A percentile compares a stretch with the other conserved stretches of the same genome.
Conservation (phyloP, 2,888 invertebrate species). For the Xiphydria camelus region DNA sequence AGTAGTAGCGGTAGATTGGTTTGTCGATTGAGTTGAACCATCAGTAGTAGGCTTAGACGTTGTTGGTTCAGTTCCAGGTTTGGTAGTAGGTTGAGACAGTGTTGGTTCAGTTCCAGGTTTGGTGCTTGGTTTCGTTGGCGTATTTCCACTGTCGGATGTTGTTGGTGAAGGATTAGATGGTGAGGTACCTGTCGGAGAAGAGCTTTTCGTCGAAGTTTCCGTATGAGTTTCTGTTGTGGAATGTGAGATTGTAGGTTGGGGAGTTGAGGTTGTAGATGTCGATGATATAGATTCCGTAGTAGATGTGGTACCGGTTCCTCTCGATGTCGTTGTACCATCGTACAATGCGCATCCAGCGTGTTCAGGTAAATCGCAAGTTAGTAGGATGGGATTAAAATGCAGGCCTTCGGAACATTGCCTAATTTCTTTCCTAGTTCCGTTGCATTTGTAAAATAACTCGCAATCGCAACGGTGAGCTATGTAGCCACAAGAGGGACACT, state of each 20-base stretch:
- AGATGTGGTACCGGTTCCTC: background rate
- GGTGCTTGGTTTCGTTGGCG: background rate
- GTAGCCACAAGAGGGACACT: constrained; percentile 11
- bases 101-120: background rate
- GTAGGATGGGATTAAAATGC: constrained; percentile 18
- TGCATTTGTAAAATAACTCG: constrained; percentile 28
- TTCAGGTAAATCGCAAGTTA: constrained; percentile 24
- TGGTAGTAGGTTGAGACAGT: background rate
- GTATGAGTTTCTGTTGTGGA: too few relatives aligned
- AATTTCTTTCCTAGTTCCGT: constrained; percentile 10
- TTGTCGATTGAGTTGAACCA: background rate
- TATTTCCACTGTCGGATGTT: background rate
- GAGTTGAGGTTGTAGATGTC: too few relatives aligned
- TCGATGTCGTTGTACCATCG: background rate
- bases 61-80: background rate
- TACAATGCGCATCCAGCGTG: constrained; percentile 21
- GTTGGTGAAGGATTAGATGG: background rate
- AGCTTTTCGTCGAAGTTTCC: too few relatives aligned
- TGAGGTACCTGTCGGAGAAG: background rate
- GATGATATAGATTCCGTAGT: background rate
- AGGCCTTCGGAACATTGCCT: constrained; percentile 19
- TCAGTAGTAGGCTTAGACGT: background rate
- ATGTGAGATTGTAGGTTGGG: too few relatives aligned
- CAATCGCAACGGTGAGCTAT: constrained; percentile 31
- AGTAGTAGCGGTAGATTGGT: too few relatives aligned